Conservation (phyloP, 2,113 vertebrate species). For the Melanerpes aurifrons region DNA sequence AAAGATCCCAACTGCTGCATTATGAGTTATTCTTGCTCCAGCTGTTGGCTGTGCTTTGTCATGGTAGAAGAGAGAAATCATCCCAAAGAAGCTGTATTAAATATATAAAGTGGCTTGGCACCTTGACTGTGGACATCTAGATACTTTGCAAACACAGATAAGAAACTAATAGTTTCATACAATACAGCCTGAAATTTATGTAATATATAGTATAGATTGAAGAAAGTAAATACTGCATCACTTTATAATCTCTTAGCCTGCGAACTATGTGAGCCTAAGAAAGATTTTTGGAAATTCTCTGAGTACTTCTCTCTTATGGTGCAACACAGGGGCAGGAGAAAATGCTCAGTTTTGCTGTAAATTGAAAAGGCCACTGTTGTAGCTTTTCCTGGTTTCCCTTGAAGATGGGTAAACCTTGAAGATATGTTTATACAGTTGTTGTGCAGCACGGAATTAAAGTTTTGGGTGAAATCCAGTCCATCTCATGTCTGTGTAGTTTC, state of each 20-base stretch:
- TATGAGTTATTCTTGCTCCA: not conserved
- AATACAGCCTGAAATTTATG: not conserved
- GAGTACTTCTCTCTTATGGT: not conserved
- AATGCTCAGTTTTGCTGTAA: not conserved
- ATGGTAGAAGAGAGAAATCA: not conserved
- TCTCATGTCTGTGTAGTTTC: not conserved
- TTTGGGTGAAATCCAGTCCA: not conserved
- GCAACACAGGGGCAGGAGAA: not conserved
- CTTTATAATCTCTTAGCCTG: not conserved
- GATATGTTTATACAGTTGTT: not conserved
- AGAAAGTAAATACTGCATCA: not conserved
- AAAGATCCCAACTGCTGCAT: not conserved
- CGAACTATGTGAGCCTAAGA: not conserved
- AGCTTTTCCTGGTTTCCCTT: not conserved
- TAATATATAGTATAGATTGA: not conserved
- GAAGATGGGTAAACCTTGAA: not conserved
- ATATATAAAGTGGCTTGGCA: not conserved
- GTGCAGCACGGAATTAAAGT: not conserved
- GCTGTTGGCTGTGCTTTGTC: rapidly evolving
- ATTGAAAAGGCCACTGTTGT: not conserved
- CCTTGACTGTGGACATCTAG: not conserved
- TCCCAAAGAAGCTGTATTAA: not conserved
- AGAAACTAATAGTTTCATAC: not conserved
- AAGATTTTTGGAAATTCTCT: not conserved
- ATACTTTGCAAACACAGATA: not conserved